phyloP scores from a whole-genome alignment of 2,888 invertebrate species.

The Sphinx pinastri region DNA sequence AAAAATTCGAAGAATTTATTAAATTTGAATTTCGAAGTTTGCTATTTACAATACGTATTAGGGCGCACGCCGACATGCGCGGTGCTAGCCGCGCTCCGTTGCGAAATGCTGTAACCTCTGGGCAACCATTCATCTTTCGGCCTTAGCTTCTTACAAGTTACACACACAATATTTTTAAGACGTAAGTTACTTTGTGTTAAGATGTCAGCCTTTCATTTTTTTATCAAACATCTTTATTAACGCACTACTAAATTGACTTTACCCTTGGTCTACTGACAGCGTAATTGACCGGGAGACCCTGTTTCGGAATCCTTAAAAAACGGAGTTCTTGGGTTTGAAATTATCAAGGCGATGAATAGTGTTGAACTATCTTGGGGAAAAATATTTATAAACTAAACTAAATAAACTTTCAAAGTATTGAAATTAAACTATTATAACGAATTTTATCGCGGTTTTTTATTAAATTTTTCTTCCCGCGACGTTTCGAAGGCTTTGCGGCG shows the following conservation, averaged over 20 bases:
- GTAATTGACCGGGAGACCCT: not conserved
- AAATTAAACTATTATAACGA: too few relatives aligned
- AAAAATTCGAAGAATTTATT: not conserved
- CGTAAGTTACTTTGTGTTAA: conserved; percentile 16
- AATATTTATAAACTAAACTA: too few relatives aligned
- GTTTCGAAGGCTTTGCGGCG: too few relatives aligned
- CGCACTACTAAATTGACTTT: not conserved
- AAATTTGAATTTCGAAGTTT: not conserved
- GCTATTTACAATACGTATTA: conserved; percentile 7
- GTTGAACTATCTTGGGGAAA: too few relatives aligned
- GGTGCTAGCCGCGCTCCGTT: conserved; percentile 13
- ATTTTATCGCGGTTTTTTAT: too few relatives aligned
- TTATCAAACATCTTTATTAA: conserved; percentile 8
- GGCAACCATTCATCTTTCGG: conserved; percentile 28
- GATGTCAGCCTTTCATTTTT: conserved; percentile 13
- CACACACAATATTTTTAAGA: conserved; percentile 11
- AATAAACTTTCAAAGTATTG: too few relatives aligned
- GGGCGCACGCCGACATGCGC: conserved; percentile 18
- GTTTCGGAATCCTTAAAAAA: not conserved
- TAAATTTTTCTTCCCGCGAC: too few relatives aligned
- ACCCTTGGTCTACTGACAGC: not conserved
- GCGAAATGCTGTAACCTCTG: conserved; percentile 28
- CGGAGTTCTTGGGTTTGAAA: too few relatives aligned
- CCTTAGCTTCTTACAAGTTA: conserved; percentile 16
- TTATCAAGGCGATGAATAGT: too few relatives aligned